phyloP scores from a whole-genome alignment of 2,797 vertebrate species.

The Chelidonichthys spinosus region DNA sequence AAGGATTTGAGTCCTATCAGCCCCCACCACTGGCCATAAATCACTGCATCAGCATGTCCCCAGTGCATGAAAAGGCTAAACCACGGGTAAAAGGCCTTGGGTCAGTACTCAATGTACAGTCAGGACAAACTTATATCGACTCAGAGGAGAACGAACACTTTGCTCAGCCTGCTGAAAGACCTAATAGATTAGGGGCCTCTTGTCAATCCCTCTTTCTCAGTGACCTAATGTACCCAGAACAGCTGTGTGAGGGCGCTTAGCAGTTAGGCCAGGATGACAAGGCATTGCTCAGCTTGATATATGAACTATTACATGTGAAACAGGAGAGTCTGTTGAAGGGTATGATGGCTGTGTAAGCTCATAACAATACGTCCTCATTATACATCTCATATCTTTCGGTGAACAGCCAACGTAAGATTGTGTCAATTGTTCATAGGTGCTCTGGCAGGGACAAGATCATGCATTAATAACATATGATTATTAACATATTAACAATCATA shows the following conservation, averaged over 20 bases:
- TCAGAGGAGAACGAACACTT: conserved; percentile 48
- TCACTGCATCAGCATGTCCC: neutral
- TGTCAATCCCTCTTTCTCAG: conserved; percentile 57
- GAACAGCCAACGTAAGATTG: neutral
- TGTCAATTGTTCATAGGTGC: neutral
- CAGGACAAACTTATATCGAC: conserved; percentile 51
- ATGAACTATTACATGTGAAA: conserved; percentile 72
- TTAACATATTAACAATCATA: too few species aligned
- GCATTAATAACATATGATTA: neutral
- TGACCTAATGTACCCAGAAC: conserved; percentile 75
- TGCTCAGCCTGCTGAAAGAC: conserved; percentile 62
- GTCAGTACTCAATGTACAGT: conserved; percentile 40
- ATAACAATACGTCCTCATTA: conserved; percentile 60
- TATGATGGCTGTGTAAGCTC: conserved; percentile 39
- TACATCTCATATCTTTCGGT: conserved; percentile 19
- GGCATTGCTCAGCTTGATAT: conserved; percentile 76
- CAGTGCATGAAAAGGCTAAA: conserved; percentile 29
- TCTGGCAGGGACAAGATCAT: neutral
- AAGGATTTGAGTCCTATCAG: conserved; percentile 28
- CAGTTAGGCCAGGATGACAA: conserved; percentile 70
- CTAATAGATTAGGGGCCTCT: conserved; percentile 64
- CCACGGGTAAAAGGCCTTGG: conserved; percentile 12
- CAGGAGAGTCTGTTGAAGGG: conserved; percentile 67
- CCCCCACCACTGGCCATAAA: conserved; percentile 4
- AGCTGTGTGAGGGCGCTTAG: conserved; percentile 72